These are phyloP conservation scores for Cossypha polioptera DNA, from an alignment of 2,797 vertebrate species.

Conservation along the genomic window DNA sequence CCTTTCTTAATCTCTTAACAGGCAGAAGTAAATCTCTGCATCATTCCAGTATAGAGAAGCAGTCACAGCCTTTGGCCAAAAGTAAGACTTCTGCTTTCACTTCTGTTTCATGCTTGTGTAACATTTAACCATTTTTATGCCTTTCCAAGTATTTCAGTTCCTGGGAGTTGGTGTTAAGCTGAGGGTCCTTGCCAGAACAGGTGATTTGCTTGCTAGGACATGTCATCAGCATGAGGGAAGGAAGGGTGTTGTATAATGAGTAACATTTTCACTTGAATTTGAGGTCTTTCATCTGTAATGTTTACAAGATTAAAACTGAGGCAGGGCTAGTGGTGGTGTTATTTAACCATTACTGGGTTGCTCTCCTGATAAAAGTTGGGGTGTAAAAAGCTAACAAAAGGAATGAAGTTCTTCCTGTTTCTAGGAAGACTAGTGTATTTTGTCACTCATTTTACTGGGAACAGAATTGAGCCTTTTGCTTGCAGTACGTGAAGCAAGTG, in stretches of 20 bases:
- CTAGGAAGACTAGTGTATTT: background rate
- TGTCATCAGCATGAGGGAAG: background rate
- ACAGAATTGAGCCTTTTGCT: background rate
- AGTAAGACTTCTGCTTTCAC: slow-evolving; percentile 54
- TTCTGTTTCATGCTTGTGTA: background rate
- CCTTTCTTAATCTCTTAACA: background rate
- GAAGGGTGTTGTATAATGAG: background rate
- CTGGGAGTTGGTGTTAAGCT: background rate
- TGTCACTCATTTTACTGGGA: background rate
- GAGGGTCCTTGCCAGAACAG: background rate
- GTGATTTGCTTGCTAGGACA: background rate
- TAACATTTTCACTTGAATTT: background rate
- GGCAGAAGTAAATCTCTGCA: background rate
- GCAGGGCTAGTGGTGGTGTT: background rate
- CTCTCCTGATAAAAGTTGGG: background rate
- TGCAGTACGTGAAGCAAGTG: background rate
- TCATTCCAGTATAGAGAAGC: background rate
- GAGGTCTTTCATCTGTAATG: background rate
- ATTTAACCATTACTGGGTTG: background rate
- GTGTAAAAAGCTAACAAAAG: background rate
- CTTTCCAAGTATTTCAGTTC: background rate
- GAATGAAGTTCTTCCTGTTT: background rate
- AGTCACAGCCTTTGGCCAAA: background rate
- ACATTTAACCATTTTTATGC: background rate
- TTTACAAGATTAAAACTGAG: background rate